Conservation (phyloP, 1,140 invertebrate genomes). For the Drosophila baimaii region DNA sequence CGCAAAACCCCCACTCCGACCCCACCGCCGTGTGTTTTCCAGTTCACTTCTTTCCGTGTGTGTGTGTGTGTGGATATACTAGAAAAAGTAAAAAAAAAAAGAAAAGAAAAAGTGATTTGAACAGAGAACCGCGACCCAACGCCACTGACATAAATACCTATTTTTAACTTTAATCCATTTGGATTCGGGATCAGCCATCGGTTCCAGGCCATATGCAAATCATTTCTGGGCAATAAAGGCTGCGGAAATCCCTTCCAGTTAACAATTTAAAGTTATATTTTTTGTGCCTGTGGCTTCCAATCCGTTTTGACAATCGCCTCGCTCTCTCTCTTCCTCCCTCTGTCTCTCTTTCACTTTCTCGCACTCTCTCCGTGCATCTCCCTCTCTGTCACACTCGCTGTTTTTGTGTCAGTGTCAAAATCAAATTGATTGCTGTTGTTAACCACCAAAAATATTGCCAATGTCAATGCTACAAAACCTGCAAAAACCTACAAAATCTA, state of each 20-base stretch:
- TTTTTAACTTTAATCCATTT: conserved; percentile 67
- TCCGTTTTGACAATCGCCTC: conserved; percentile 42
- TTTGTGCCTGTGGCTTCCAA: conserved; percentile 56
- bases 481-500: neutral
- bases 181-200: conserved; percentile 1
- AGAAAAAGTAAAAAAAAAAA: conserved; percentile 37
- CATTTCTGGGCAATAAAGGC: conserved; percentile 9
- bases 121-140: conserved; percentile 49
- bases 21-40: conserved; percentile 54
- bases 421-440: conserved; percentile 34
- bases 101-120: conserved; percentile 53
- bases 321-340: conserved; percentile 4
- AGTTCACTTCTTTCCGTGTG: conserved; percentile 53
- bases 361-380: neutral
- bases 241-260: conserved; percentile 56
- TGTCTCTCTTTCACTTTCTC: neutral
- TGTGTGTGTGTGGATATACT: conserved; percentile 59
- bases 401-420: conserved; percentile 52
- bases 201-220: conserved; percentile 29
- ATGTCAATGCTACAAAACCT: conserved; percentile 38
- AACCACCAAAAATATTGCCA: conserved; percentile 40
- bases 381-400: conserved; percentile 28
- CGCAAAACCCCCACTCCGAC: conserved; percentile 14
- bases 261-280: conserved; percentile 55
- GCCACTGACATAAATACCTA: conserved; percentile 75